Percentiles rank a stretch among this genome's conserved stretches.
Conservation (phyloP, 2,113 vertebrate species). For the Lutjanus erythropterus region DNA sequence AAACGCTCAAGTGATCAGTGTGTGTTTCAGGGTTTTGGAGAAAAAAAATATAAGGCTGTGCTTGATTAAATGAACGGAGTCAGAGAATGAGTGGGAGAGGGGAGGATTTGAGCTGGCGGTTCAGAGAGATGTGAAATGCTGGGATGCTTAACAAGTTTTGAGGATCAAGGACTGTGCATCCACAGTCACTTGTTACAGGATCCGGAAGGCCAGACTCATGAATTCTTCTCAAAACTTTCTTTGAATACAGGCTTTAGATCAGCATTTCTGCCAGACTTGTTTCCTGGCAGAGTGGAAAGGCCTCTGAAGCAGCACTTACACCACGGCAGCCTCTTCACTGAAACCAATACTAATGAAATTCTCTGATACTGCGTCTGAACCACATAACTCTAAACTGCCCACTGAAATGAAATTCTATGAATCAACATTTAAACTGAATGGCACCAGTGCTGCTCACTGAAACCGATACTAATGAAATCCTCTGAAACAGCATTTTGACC, state of each 20-base stretch:
- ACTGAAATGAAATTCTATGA: conserved; percentile 47
- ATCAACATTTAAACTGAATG: conserved; percentile 37
- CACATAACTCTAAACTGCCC: conserved; percentile 43
- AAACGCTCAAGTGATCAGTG: neutral
- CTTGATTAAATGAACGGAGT: conserved; percentile 11
- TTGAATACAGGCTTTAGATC: conserved; percentile 26
- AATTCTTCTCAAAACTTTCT: conserved; percentile 15
- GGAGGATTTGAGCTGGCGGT: neutral
- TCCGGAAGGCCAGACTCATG: conserved; percentile 16
- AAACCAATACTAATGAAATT: conserved; percentile 60
- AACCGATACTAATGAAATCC: conserved; percentile 47
- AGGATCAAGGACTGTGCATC: conserved; percentile 21
- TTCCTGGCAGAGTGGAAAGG: conserved; percentile 15
- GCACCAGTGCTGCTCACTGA: conserved; percentile 9
- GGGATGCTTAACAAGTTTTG: conserved; percentile 22
- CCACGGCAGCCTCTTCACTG: conserved; percentile 19
- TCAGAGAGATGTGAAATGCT: conserved; percentile 13
- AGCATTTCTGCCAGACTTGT: neutral
- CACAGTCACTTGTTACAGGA: conserved; percentile 16
- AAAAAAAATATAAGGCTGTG: neutral
- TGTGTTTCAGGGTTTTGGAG: neutral
- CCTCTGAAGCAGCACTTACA: conserved; percentile 9
- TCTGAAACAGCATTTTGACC: conserved; percentile 24
- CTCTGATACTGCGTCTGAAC: conserved; percentile 13
- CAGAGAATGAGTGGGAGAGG: conserved; percentile 3